Conservation (phyloP, 2,888 invertebrate genomes). For the Boloria euphrosyne region DNA sequence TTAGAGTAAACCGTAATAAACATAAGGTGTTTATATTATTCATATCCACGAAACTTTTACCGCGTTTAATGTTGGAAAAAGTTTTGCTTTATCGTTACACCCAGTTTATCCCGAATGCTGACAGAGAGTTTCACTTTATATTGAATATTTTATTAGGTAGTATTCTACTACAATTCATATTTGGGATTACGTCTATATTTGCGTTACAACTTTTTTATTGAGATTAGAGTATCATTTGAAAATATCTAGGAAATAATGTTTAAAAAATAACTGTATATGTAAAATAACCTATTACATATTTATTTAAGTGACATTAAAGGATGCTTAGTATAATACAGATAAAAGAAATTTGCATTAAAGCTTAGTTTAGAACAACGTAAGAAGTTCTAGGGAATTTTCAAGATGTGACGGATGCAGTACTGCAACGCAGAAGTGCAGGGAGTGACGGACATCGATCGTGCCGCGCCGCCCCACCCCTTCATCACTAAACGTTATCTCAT, state of each 20-base stretch:
- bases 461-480: conserved; percentile 46
- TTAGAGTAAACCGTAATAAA: conserved; percentile 1
- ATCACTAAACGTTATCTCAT: conserved; percentile 62
- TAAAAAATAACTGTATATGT: too few relatives aligned
- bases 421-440: conserved; percentile 62
- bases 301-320: too few relatives aligned
- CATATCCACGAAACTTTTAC: conserved; percentile 18
- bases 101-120: conserved; percentile 3
- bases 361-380: conserved; percentile 13
- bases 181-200: background rate
- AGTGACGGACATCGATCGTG: conserved; percentile 72
- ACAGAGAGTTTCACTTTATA: background rate
- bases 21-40: conserved; percentile 14
- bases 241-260: too few relatives aligned
- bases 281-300: too few relatives aligned
- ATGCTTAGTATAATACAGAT: too few relatives aligned
- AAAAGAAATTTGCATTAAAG: background rate
- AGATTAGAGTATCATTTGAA: too few relatives aligned
- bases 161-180: background rate
- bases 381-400: conserved; percentile 32
- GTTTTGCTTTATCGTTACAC: conserved; percentile 23
- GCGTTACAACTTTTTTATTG: too few relatives aligned
- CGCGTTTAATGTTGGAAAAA: conserved; percentile 15
- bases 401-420: conserved; percentile 60
- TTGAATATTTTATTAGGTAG: conserved; percentile 5